Evolutionary conservation across 2,888 invertebrate species (phyloP).

Genomic region (Iphiclides podalirius): DNA sequence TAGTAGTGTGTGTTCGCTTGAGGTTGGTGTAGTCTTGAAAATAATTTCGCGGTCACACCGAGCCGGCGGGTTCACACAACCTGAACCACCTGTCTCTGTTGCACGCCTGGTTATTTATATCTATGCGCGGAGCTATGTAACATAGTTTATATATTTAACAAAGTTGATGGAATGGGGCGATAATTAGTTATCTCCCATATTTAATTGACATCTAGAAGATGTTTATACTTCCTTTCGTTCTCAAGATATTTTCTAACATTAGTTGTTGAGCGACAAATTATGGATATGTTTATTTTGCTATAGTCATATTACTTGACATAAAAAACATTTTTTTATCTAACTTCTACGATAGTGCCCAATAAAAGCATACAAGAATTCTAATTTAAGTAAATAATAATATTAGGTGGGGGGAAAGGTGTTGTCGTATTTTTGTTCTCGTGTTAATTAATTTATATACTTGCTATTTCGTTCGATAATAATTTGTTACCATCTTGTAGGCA

Average conservation of each 20-base stretch:
- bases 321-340: too few species aligned
- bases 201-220: conserved; percentile 35
- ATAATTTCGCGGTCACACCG: conserved; percentile 80
- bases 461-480: too few species aligned
- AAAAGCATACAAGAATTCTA: too few species aligned
- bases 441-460: too few species aligned
- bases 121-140: conserved; percentile 69
- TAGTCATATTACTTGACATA: too few species aligned
- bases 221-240: conserved; percentile 13
- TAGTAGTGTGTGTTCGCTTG: conserved; percentile 51
- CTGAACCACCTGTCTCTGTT: conserved; percentile 75
- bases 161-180: conserved; percentile 38
- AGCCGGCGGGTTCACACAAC: conserved; percentile 74
- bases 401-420: too few species aligned
- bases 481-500: too few species aligned
- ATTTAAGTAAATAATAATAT: too few species aligned
- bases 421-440: too few species aligned
- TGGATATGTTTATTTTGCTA: neutral
- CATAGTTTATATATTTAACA: conserved; percentile 41
- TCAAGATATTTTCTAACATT: neutral
- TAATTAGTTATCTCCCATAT: conserved; percentile 39
- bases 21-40: conserved; percentile 79
- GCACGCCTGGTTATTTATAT: conserved; percentile 78
- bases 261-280: neutral
- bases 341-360: too few species aligned